Conservation (phyloP, 2,888 invertebrate genomes). For the Melipona beecheii region DNA sequence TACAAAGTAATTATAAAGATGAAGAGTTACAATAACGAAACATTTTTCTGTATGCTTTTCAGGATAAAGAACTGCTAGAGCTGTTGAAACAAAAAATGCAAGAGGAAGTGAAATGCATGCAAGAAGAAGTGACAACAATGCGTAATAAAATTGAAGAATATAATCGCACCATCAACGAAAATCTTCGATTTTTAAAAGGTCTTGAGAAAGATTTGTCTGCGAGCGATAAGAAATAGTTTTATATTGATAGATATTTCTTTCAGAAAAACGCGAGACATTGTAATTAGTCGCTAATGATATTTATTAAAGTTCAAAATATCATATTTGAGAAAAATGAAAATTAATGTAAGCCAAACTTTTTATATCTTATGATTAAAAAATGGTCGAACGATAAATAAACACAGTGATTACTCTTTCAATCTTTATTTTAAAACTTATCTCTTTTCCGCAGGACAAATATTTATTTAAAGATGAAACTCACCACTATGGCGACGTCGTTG, state of each 20-base stretch:
- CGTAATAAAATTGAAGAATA: constrained; percentile 74
- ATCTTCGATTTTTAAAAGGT: constrained; percentile 72
- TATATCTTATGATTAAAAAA: constrained; percentile 8
- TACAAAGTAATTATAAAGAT: background rate
- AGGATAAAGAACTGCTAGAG: constrained; percentile 73
- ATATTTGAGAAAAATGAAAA: background rate
- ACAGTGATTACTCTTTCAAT: background rate
- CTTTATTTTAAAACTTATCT: background rate
- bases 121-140: constrained; percentile 72
- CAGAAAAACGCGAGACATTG: background rate
- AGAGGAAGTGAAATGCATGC: constrained; percentile 74
- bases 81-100: constrained; percentile 73
- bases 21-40: background rate
- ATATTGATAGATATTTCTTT: background rate
- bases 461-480: background rate
- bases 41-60: background rate
- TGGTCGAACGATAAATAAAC: background rate
- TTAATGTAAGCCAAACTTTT: background rate
- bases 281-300: background rate
- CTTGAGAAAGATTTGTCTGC: constrained; percentile 70
- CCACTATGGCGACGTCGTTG: background rate
- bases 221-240: constrained; percentile 59
- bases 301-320: background rate
- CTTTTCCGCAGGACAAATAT: background rate
- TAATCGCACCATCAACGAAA: constrained; percentile 75